These are phyloP conservation scores for Gymnocypris eckloni DNA, from an alignment of 2,797 vertebrate genomes.

Conservation along the genomic window DNA sequence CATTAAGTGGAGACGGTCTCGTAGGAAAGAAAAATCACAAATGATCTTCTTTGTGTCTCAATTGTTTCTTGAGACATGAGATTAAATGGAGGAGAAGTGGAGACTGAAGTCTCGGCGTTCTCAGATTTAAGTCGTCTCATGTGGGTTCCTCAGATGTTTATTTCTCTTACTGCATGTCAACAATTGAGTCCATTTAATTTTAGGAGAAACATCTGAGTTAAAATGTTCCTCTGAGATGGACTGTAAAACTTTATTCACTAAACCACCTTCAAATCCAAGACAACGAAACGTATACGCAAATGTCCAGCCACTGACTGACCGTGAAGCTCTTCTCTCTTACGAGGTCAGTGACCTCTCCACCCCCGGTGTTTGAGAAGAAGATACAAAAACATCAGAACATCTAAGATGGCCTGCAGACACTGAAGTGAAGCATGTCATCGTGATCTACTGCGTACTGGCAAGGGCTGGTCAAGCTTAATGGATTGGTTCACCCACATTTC, in stretches of 20 bases:
- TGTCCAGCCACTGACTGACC: background rate
- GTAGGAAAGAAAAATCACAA: background rate
- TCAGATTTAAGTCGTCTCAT: background rate
- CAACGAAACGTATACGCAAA: background rate
- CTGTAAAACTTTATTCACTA: background rate
- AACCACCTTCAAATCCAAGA: background rate
- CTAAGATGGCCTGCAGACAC: slow-evolving; percentile 18
- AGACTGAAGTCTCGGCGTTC: background rate
- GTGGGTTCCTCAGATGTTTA: background rate
- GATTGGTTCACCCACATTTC: slow-evolving; percentile 38
- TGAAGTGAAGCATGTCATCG: slow-evolving; percentile 20
- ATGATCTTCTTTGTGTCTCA: background rate
- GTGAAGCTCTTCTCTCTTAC: slow-evolving; percentile 28
- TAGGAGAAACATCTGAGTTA: background rate
- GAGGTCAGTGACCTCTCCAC: slow-evolving; percentile 39
- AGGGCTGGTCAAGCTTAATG: slow-evolving; percentile 43
- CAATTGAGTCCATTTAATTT: slow-evolving; percentile 3
- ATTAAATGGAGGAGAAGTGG: slow-evolving; percentile 2
- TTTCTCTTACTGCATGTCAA: background rate
- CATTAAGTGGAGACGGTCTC: background rate
- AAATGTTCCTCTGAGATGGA: background rate
- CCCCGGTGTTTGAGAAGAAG: slow-evolving; percentile 41
- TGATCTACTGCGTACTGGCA: slow-evolving; percentile 14
- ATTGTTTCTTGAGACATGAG: slow-evolving; percentile 5
- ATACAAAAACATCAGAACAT: slow-evolving; percentile 43